Evolutionary conservation across 1,140 invertebrate species (phyloP).

Genomic region (Cataglyphis hispanica): DNA sequence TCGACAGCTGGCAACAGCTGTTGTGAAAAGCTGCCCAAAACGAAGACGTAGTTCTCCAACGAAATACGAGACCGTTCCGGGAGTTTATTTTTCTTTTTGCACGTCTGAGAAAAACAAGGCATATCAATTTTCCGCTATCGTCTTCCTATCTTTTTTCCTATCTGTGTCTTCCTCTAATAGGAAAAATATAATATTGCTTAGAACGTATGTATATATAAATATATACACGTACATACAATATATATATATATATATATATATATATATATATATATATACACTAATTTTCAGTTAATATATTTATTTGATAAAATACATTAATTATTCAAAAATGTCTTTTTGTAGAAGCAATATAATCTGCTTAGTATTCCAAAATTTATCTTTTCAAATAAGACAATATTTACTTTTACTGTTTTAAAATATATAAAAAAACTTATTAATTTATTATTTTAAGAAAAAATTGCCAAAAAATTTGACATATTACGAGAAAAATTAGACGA

Average conservation of each 20-base stretch:
- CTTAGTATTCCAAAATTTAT: neutral
- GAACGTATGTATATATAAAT: neutral
- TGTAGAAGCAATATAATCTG: neutral
- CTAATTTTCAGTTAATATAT: neutral
- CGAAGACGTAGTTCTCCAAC: constrained; percentile 65
- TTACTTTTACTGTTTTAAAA: neutral
- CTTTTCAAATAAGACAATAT: too few relatives aligned
- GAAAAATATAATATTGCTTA: constrained; percentile 13
- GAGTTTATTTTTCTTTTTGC: constrained; percentile 64
- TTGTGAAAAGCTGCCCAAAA: constrained; percentile 69
- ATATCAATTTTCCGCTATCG: constrained; percentile 69
- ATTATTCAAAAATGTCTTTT: too few relatives aligned
- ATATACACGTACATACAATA: neutral
- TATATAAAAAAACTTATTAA: neutral
- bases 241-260: neutral
- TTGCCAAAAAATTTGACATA: neutral
- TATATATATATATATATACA: neutral
- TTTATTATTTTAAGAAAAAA: neutral
- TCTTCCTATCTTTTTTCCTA: constrained; percentile 4
- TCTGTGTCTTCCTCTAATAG: constrained; percentile 8
- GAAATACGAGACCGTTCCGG: constrained; percentile 51
- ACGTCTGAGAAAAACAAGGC: constrained; percentile 33
- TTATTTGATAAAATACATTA: neutral
- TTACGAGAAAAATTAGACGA: neutral
- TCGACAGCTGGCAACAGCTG: constrained; percentile 77